Percentiles rank a stretch among this genome's conserved stretches.
phyloP scores from a whole-genome alignment of 2,113 vertebrate genomes.

The Myxocyprinus asiaticus region DNA sequence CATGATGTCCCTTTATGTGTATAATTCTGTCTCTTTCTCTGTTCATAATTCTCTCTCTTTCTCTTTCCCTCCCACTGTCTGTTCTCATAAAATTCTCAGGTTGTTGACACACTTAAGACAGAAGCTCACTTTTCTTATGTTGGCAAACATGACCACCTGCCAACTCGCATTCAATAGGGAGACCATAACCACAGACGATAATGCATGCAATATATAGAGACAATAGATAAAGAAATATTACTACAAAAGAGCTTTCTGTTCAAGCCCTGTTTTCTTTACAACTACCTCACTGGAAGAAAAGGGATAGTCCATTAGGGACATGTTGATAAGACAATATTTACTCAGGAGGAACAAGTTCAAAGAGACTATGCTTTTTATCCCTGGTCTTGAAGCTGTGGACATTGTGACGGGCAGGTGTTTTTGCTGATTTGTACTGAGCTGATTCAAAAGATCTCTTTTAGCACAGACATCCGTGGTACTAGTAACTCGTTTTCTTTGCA shows the following conservation, averaged over 20 bases:
- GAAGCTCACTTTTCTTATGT: constrained; percentile 40
- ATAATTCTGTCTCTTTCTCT: not conserved
- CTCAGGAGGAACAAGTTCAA: constrained; percentile 52
- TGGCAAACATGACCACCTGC: constrained; percentile 48
- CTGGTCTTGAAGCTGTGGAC: constrained; percentile 44
- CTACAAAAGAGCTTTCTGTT: constrained; percentile 35
- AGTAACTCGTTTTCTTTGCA: constrained; percentile 4
- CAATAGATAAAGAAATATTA: constrained; percentile 31
- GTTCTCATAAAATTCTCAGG: constrained; percentile 32
- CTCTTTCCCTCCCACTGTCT: not conserved
- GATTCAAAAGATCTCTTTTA: constrained; percentile 26
- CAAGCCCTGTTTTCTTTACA: constrained; percentile 28
- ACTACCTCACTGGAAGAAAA: constrained; percentile 30
- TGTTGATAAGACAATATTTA: constrained; percentile 46
- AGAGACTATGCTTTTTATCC: constrained; percentile 45
- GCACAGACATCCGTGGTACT: not conserved
- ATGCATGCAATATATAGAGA: constrained; percentile 26
- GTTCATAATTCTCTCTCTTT: constrained; percentile 10
- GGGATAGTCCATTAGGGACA: constrained; percentile 44
- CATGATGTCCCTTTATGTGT: constrained; percentile 1
- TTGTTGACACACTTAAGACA: constrained; percentile 43
- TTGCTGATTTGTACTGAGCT: constrained; percentile 12
- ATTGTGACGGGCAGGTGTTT: constrained; percentile 45
- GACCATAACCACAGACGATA: constrained; percentile 39
- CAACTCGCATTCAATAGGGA: constrained; percentile 25